Base-by-base conservation (phyloP, 2,888 invertebrate genomes). In the Thymelicus sylvestris region DNA sequence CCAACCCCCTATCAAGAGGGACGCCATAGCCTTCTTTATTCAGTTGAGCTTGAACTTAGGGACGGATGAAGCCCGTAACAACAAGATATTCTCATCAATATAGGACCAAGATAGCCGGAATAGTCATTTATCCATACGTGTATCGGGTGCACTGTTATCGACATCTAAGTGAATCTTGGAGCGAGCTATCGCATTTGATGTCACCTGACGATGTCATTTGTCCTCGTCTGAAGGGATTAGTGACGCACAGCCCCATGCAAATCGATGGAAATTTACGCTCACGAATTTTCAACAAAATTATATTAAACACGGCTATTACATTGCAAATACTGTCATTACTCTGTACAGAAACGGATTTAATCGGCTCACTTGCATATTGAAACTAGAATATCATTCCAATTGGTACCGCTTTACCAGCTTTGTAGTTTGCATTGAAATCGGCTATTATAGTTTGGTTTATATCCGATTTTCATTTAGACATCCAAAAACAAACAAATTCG, bases 161-260 rank as follows among this genome's bases (percentile, higher is more conserved):
- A 89, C 89, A 86, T 79, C 82, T 87, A 87, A 89, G 89, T 86
- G 88, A 89, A 87, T 88, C 86, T 83, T 82, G 81, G 64, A 76
- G 74, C 74, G 74, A 79, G 83, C 83, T 82, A 85, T 82, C 83
- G 84, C 87, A 86, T 83, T 86, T 84, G 88, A 89, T 87, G 86
- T 86, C 86, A 88, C 87, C 90, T 89, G 88, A 84, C 87, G 86
- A 85, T 83, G 86, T 88, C 88, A 86, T 90, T 91, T 89, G 87
- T 90, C 84, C 80, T 80, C 86, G 87, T 89, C 89, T 80, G 76
- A 77, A 71, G 74, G 85, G 87, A 86, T 89, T 88, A 86, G 31
- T 24, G 24, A 55, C 79, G 81, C 78, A 76, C 78, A 73, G 81
- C 79, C 79, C 82, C 79, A 73, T 78, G 80, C 81, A 81, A 82